phyloP scores from a whole-genome alignment of 2,888 invertebrate genomes.

The Rhimphoctona megacephalus region DNA sequence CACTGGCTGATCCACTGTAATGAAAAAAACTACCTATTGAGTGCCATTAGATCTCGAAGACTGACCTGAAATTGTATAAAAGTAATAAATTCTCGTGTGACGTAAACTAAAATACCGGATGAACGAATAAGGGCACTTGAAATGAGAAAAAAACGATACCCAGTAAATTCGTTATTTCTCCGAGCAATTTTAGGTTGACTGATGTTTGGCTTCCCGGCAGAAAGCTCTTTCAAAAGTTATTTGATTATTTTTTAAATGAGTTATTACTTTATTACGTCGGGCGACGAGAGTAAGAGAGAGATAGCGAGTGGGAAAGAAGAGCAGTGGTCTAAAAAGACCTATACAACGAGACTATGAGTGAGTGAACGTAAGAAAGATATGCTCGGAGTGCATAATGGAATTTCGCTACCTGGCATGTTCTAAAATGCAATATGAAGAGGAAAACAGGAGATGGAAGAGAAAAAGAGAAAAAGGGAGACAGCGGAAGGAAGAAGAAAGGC shows the following conservation, averaged over 20 bases:
- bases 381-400: slow-evolving; percentile 64
- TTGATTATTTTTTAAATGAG: slow-evolving; percentile 57
- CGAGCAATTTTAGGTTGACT: slow-evolving; percentile 18
- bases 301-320: background rate
- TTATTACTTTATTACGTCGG: slow-evolving; percentile 56
- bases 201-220: slow-evolving; percentile 13
- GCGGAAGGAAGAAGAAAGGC: slow-evolving; percentile 15
- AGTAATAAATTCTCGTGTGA: background rate
- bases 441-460: slow-evolving; percentile 24
- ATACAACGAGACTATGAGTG: slow-evolving; percentile 26
- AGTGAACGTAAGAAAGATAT: slow-evolving; percentile 42
- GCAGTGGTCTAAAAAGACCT: slow-evolving; percentile 11
- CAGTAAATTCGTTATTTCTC: slow-evolving; percentile 6
- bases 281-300: slow-evolving; percentile 4
- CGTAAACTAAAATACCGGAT: background rate
- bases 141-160: background rate
- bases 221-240: slow-evolving; percentile 52
- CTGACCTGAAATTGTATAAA: background rate
- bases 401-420: slow-evolving; percentile 67
- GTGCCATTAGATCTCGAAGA: background rate
- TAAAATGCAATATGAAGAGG: slow-evolving; percentile 66
- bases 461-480: background rate
- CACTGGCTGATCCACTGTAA: background rate
- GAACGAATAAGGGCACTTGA: background rate
- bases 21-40: background rate